These are phyloP conservation scores for Plestiodon gilberti DNA, from an alignment of 2,113 vertebrate genomes.

Conservation along the genomic window DNA sequence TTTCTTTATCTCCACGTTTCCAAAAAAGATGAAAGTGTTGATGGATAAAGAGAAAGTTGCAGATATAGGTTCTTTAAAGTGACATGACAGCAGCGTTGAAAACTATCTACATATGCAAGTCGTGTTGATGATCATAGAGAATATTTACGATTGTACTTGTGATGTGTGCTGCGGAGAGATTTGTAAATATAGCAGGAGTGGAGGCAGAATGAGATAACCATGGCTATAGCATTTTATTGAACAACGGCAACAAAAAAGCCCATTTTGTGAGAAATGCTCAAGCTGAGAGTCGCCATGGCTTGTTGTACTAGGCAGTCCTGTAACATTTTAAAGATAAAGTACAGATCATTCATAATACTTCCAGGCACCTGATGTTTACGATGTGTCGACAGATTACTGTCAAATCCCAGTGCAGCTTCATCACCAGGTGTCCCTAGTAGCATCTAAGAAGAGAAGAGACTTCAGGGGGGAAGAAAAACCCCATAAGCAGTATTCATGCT, in stretches of 20 bases:
- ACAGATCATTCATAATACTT: slow-evolving; percentile 45
- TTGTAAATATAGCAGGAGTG: slow-evolving; percentile 27
- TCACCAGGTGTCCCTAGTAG: slow-evolving; percentile 52
- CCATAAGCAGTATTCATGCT: slow-evolving; percentile 38
- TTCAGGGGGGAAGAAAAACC: slow-evolving; percentile 14
- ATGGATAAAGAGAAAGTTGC: slow-evolving; percentile 17
- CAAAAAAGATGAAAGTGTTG: slow-evolving; percentile 5
- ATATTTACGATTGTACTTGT: slow-evolving; percentile 18
- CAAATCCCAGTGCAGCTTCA: slow-evolving; percentile 48
- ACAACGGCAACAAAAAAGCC: slow-evolving; percentile 3
- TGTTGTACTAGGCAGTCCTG: slow-evolving; percentile 27
- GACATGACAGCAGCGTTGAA: background rate
- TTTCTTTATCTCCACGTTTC: slow-evolving; percentile 28
- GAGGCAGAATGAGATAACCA: background rate
- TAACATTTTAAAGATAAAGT: slow-evolving; percentile 51
- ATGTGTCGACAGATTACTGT: slow-evolving; percentile 55
- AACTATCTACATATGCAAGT: slow-evolving; percentile 17
- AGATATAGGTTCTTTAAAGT: slow-evolving; percentile 16
- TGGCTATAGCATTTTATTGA: slow-evolving; percentile 27
- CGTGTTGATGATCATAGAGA: slow-evolving; percentile 11
- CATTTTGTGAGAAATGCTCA: slow-evolving; percentile 30
- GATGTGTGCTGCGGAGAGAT: background rate
- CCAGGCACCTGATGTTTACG: slow-evolving; percentile 34
- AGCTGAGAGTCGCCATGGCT: background rate
- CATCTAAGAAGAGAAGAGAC: slow-evolving; percentile 16